phyloP scores from a whole-genome alignment of 2,888 invertebrate species.

The Encarsia formosa region DNA sequence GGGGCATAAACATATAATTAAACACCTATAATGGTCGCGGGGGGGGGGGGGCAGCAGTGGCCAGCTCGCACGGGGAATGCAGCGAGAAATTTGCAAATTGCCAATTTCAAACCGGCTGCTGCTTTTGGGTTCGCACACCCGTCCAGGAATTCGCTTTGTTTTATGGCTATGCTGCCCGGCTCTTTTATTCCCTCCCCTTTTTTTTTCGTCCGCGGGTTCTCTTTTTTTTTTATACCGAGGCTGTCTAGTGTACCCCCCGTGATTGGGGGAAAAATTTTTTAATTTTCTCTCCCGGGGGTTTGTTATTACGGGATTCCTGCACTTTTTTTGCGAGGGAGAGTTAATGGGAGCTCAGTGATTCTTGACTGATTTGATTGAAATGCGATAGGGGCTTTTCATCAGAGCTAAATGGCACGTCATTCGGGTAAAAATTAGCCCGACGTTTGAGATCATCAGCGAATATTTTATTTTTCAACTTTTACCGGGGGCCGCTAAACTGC shows the following conservation, averaged over 20 bases:
- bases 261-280: conserved; percentile 8
- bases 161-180: not conserved
- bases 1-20: conserved; percentile 40
- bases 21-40: conserved; percentile 33
- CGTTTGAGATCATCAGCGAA: too few species aligned
- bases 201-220: not conserved
- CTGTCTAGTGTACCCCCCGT: not conserved
- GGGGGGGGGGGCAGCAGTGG: conserved; percentile 24
- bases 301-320: too few species aligned
- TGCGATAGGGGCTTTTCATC: too few species aligned
- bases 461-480: too few species aligned
- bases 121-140: not conserved
- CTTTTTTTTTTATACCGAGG: not conserved
- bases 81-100: conserved; percentile 15
- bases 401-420: too few species aligned
- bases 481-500: conserved; percentile 1
- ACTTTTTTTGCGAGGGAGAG: too few species aligned
- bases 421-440: too few species aligned
- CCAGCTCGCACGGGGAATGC: not conserved
- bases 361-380: too few species aligned
- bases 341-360: too few species aligned
- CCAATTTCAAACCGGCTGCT: too few species aligned
- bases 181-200: not conserved
- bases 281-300: too few species aligned
- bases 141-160: conserved; percentile 11